These are phyloP conservation scores for Acropora tenuis DNA, from an alignment of 64 coral and sea anemone genomes.

Conservation along the genomic window DNA sequence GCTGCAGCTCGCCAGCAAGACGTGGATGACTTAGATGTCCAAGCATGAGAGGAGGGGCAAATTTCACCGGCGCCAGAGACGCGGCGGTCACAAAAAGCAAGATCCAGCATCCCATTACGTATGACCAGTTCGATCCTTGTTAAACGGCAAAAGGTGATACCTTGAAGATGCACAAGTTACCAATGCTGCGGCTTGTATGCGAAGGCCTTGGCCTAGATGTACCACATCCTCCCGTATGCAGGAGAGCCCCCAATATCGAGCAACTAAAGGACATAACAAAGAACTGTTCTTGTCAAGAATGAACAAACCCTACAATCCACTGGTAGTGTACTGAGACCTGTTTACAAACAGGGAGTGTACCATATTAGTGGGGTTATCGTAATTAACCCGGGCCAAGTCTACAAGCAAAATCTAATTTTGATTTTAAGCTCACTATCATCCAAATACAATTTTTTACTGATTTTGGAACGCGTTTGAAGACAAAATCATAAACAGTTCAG, in stretches of 20 bases:
- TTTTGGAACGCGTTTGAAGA: background rate
- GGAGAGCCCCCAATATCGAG: background rate
- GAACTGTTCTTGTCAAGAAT: background rate
- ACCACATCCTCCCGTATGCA: background rate
- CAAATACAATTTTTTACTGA: background rate
- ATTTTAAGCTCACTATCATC: background rate
- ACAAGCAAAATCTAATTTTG: background rate
- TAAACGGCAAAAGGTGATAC: slow-evolving; percentile 45
- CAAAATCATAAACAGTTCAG: background rate
- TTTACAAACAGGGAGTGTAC: too few species aligned
- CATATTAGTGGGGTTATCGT: too few species aligned
- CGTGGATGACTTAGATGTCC: slow-evolving; percentile 51
- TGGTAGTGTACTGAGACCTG: background rate
- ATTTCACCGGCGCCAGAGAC: slow-evolving; percentile 26
- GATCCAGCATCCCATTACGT: slow-evolving; percentile 41
- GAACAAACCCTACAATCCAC: background rate
- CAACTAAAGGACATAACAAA: background rate
- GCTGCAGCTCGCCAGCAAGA: slow-evolving; percentile 27
- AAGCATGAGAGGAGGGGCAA: slow-evolving; percentile 51
- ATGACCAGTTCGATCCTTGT: slow-evolving; percentile 60
- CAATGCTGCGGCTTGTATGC: slow-evolving; percentile 56
- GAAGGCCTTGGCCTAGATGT: slow-evolving; percentile 44
- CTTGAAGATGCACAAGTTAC: slow-evolving; percentile 12
- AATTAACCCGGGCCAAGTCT: background rate
- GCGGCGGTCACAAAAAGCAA: slow-evolving; percentile 24